Percentiles rank a stretch among this genome's conserved stretches.
Evolutionary conservation across 2,113 vertebrate genomes (phyloP).

Genomic region (Corythornis cristatus): DNA sequence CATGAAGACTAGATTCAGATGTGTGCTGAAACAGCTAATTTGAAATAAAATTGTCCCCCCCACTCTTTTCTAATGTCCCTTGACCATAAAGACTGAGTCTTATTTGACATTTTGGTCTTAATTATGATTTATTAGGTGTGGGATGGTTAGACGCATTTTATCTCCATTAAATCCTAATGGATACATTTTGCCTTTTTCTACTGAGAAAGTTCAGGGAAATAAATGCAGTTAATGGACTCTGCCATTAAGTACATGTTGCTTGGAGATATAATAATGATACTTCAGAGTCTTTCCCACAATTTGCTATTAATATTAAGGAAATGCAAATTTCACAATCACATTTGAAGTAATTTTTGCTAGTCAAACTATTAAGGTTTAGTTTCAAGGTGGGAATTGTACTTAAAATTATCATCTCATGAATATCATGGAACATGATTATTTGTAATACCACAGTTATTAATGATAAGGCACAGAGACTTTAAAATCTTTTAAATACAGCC

Average conservation of each 20-base stretch:
- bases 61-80: background rate
- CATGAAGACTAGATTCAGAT: background rate
- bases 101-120: conserved; percentile 25
- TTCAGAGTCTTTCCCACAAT: conserved; percentile 58
- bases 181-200: conserved; percentile 44
- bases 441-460: background rate
- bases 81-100: conserved; percentile 19
- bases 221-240: conserved; percentile 44
- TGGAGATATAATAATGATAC: conserved; percentile 60
- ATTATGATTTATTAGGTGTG: conserved; percentile 40
- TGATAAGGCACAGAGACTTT: background rate
- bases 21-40: background rate
- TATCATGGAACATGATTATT: conserved; percentile 37
- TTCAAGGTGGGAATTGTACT: conserved; percentile 39
- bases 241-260: conserved; percentile 57
- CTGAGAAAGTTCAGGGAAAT: conserved; percentile 39
- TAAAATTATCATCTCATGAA: conserved; percentile 51
- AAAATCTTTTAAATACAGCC: background rate
- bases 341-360: conserved; percentile 45
- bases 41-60: background rate
- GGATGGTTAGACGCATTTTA: background rate
- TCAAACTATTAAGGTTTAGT: conserved; percentile 52
- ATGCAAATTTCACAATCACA: conserved; percentile 59
- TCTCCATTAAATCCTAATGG: conserved; percentile 50
- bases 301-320: conserved; percentile 57